Conservation (phyloP, 2,113 vertebrate genomes). For the Odobenus rosmarus region DNA sequence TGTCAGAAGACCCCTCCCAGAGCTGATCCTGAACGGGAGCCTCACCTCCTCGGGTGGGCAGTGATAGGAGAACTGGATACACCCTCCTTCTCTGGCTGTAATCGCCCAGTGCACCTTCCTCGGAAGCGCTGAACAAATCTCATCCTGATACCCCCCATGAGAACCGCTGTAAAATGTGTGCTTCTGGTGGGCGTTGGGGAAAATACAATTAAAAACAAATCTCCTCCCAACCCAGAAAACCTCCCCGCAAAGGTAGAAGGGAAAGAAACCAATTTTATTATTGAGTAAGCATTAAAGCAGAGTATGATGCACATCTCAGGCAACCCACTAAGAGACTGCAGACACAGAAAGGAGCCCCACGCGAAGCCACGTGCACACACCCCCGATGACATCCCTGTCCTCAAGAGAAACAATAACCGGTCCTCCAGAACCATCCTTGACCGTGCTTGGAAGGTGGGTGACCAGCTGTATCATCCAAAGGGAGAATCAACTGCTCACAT, state of each 20-base stretch:
- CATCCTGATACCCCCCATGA: neutral
- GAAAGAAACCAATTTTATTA: neutral
- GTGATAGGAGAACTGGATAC: accelerated
- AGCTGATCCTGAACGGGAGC: neutral
- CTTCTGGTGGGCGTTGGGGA: neutral
- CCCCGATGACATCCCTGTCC: neutral
- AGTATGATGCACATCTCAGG: neutral
- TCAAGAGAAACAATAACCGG: neutral
- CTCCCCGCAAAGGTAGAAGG: neutral
- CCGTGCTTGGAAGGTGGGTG: no score
- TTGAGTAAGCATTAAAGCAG: neutral
- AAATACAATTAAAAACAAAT: neutral
- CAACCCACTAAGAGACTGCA: neutral
- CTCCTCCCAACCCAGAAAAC: neutral
- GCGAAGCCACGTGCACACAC: accelerated
- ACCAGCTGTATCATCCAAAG: neutral
- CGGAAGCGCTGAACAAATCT: neutral
- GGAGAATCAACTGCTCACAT: neutral
- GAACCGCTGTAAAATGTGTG: neutral
- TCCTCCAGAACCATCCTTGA: no score
- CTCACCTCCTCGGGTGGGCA: accelerated
- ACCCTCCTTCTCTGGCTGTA: no score
- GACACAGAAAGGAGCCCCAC: neutral
- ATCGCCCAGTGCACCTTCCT: neutral
- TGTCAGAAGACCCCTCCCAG: no score